These are phyloP conservation scores for Eptesicus fuscus DNA, from an alignment of 2,113 vertebrate species.

Conservation along the genomic window DNA sequence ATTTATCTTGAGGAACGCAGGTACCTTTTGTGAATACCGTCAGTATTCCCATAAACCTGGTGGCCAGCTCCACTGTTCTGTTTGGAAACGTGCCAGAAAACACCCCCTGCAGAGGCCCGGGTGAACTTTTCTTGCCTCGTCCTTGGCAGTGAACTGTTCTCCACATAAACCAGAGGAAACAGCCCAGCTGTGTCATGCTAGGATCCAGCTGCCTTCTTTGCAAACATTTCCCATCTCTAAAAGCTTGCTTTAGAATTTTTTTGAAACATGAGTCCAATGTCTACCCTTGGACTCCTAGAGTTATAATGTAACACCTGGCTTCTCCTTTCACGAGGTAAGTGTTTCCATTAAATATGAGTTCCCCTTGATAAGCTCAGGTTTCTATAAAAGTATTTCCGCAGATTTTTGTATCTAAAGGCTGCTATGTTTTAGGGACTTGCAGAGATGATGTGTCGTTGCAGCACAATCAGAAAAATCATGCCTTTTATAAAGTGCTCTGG, in stretches of 20 bases:
- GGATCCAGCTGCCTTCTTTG: conserved; percentile 51
- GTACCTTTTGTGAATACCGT: neutral
- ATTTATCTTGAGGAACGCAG: conserved; percentile 25
- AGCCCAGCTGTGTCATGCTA: conserved; percentile 55
- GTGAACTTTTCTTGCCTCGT: conserved; percentile 29
- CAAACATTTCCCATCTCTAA: conserved; percentile 39
- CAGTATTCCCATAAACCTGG: neutral
- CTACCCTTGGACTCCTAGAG: neutral
- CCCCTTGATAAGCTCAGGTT: neutral
- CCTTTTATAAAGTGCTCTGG: neutral
- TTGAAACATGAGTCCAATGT: neutral
- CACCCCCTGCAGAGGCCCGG: neutral
- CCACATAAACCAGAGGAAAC: conserved; percentile 47
- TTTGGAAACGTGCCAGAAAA: neutral
- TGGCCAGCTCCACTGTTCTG: neutral
- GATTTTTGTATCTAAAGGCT: conserved; percentile 13
- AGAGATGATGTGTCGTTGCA: neutral
- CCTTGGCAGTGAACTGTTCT: conserved; percentile 17
- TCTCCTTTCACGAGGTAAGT: neutral
- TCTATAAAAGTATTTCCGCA: neutral
- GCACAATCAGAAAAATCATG: conserved; percentile 27
- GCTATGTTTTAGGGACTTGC: neutral
- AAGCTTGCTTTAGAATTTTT: conserved; percentile 20
- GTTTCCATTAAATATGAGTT: neutral
- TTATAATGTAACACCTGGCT: conserved; percentile 22